Base-by-base conservation (phyloP, 1,140 invertebrate genomes). In the Mercenaria mercenaria region DNA sequence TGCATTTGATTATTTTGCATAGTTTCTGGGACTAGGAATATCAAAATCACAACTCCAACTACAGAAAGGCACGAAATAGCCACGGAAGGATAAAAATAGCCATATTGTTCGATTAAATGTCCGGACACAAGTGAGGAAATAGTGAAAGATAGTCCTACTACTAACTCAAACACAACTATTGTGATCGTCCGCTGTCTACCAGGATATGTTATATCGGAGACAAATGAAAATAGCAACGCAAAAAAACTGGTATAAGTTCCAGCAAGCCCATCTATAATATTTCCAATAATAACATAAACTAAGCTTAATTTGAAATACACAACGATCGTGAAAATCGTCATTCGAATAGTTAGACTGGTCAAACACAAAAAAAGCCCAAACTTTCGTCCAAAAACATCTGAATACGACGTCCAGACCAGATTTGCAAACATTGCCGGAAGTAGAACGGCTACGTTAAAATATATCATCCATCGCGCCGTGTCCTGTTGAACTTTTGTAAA, bases 361-460 rank as follows among this genome's bases (percentile, higher is more conserved):
- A 59, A 43, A 43, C 76, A 47, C 8, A 89, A 1, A 11, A 72
- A 26, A 32, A 89, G 47, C 15, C 39, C 29, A 56, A 89, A 81
- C 32, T 59, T 81, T 32, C 87, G 26, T 52, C 87, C 87, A 26
- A 81, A 26, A 23, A 59, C 23, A 39, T 89, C 85, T 29, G 85
- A 88, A 29, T 43, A 79, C 0, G 85, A 79, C 32, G 56, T 23
- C 39, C 52, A 88, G 23, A 89, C 37, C 0, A 89, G 15, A 39
- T 89, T 89, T 52, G 56, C 87, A 37, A 89, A 39, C n/a, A 89
- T 34, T 11, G 87, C 59, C n/a, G 87, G 87, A 39, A 89, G n/a
- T 26, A 69, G 32, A 3, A 43, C 29, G 1, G 87, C 77, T 29
- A 81, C 20, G 11, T 61, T 56, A 32, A 52, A 82, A 74, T 81